phyloP scores from a whole-genome alignment of 2,113 vertebrate species.

The Chaenogobius annularis region DNA sequence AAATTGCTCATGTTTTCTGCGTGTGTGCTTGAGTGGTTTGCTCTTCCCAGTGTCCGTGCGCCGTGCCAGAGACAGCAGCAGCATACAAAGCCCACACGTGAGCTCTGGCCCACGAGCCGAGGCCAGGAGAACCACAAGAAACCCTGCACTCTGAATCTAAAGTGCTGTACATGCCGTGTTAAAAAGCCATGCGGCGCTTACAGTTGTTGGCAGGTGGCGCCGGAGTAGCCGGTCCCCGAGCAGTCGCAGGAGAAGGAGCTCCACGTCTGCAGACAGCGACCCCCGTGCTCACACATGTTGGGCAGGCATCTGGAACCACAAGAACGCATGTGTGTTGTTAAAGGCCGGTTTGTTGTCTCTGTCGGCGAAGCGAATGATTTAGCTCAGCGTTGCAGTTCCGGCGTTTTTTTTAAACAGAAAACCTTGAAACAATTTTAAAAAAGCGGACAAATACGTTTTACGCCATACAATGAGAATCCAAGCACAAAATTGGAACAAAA shows the following conservation, averaged over 20 bases:
- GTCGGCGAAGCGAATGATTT: too few relatives aligned
- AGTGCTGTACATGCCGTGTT: not conserved
- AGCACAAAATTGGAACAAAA: too few relatives aligned
- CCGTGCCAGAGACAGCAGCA: not conserved
- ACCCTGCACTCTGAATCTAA: too few relatives aligned
- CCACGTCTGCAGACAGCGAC: slow-evolving; percentile 87
- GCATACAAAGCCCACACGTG: not conserved
- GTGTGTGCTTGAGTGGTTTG: not conserved
- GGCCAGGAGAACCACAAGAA: too few relatives aligned
- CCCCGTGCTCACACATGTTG: slow-evolving; percentile 88
- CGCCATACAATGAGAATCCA: too few relatives aligned
- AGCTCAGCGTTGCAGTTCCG: too few relatives aligned
- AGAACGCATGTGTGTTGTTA: not conserved
- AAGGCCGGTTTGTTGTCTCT: not conserved
- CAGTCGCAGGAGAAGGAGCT: slow-evolving; percentile 84
- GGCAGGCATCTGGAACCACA: slow-evolving; percentile 81
- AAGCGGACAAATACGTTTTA: too few relatives aligned
- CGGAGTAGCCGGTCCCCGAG: slow-evolving; percentile 79
- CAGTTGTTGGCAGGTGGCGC: slow-evolving; percentile 85
- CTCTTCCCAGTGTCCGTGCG: not conserved
- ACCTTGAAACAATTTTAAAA: too few relatives aligned
- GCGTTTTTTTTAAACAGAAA: too few relatives aligned
- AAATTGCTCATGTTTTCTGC: too few relatives aligned
- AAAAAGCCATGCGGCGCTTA: slow-evolving; percentile 66
- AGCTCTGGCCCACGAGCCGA: too few relatives aligned